These are phyloP conservation scores for Caenorhabditis sinica DNA, from an alignment of 2,888 invertebrate species.

Conservation along the genomic window DNA sequence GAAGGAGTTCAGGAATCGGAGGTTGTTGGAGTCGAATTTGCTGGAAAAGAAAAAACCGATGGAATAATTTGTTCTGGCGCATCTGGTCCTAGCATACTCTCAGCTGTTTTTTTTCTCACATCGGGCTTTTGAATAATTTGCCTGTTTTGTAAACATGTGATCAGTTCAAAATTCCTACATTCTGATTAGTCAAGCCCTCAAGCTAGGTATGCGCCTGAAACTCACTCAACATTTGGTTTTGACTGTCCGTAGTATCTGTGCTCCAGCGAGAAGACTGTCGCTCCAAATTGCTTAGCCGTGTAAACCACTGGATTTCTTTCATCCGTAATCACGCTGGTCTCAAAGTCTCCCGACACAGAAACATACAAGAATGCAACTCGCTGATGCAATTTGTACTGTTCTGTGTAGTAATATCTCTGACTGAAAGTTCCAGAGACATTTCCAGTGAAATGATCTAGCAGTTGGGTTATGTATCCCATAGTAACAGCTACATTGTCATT, in stretches of 20 bases:
- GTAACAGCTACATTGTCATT: constrained; percentile 34
- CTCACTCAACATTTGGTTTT: constrained; percentile 85
- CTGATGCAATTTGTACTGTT: constrained; percentile 37
- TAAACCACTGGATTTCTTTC: constrained; percentile 59
- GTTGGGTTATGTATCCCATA: constrained; percentile 39
- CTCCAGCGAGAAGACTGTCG: constrained; percentile 92
- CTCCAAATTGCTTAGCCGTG: constrained; percentile 87
- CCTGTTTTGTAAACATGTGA: too few species aligned
- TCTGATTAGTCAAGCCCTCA: too few species aligned
- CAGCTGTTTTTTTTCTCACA: too few species aligned
- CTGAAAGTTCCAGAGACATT: constrained; percentile 44
- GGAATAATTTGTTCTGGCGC: too few species aligned
- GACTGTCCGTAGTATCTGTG: constrained; percentile 94
- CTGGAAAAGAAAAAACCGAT: constrained; percentile 42
- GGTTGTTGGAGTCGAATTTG: constrained; percentile 85
- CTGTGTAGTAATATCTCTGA: constrained; percentile 58
- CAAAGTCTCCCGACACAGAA: constrained; percentile 35
- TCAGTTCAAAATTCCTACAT: too few species aligned
- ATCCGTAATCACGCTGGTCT: constrained; percentile 33
- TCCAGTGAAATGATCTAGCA: constrained; percentile 57
- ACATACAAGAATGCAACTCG: constrained; percentile 46
- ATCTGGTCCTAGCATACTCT: too few species aligned
- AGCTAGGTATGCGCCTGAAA: background rate
- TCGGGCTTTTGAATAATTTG: too few species aligned
- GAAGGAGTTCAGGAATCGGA: constrained; percentile 88